A percentile compares a stretch with the other conserved stretches of the same genome.
Evolutionary conservation across 2,797 vertebrate species (phyloP).

Genomic region (Aphelocoma californica): DNA sequence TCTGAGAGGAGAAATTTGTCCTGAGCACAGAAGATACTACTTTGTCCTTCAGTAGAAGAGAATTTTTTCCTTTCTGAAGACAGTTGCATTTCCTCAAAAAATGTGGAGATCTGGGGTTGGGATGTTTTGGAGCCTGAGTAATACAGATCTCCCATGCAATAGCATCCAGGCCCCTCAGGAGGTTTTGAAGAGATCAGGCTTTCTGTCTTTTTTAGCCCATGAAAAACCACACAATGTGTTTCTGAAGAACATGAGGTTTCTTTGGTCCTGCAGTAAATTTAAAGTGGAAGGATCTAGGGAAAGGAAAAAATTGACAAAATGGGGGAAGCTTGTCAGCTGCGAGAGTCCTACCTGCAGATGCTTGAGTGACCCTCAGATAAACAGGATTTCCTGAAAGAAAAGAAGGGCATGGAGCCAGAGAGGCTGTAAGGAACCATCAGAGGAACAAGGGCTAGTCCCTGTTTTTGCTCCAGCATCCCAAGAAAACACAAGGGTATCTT

Average conservation of each 20-base stretch:
- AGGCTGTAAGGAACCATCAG: background rate
- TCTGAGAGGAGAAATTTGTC: background rate
- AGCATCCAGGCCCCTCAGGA: background rate
- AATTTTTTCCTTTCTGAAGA: background rate
- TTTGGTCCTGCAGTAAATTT: background rate
- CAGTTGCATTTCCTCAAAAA: background rate
- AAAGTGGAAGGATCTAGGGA: background rate
- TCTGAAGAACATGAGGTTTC: background rate
- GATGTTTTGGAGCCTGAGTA: background rate
- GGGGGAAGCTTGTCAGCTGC: background rate
- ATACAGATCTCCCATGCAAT: background rate
- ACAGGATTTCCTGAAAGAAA: background rate
- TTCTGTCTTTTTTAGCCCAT: background rate
- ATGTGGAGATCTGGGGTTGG: rapidly evolving
- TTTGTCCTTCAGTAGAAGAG: background rate
- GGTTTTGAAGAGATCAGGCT: background rate
- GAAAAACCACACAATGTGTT: background rate
- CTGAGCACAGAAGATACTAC: background rate
- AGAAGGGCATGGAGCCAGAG: background rate
- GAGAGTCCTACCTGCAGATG: background rate
- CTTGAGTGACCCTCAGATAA: background rate
- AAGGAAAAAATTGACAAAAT: background rate
- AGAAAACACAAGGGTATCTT: background rate
- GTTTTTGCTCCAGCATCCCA: background rate
- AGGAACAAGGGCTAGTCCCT: background rate